Percentiles rank a stretch among this genome's conserved stretches.
These are phyloP conservation scores for Haliclona indistincta DNA, from an alignment of 37 sponge, comb jelly and placozoan species.

Conservation along the genomic window DNA sequence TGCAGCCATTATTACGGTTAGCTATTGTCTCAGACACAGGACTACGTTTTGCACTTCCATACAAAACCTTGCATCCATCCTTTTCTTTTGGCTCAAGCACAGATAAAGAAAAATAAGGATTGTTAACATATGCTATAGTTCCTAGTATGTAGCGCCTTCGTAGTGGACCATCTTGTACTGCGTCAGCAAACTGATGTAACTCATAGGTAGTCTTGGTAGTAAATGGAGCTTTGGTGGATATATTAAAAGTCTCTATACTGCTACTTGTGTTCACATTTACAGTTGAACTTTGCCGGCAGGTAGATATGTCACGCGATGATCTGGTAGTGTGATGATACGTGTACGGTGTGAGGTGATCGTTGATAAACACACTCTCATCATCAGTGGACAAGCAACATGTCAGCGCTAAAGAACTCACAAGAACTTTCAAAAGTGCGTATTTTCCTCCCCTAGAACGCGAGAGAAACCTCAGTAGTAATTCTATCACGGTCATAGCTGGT, in stretches of 20 bases:
- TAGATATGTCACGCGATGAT: conserved; percentile 19
- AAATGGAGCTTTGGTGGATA: not conserved
- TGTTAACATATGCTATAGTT: conserved; percentile 59
- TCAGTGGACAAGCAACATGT: too few species aligned
- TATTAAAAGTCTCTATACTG: conserved; percentile 13
- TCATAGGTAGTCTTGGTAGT: not conserved
- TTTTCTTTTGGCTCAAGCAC: conserved; percentile 74
- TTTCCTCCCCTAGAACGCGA: too few species aligned
- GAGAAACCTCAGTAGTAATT: too few species aligned
- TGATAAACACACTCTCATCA: conserved; percentile 10
- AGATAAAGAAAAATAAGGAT: conserved; percentile 83
- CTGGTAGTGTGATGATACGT: conserved; percentile 27
- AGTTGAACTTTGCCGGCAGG: conserved; percentile 31
- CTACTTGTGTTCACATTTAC: not conserved
- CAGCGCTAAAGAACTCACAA: not conserved
- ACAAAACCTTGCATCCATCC: conserved; percentile 42
- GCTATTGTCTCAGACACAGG: conserved; percentile 67
- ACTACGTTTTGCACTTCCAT: conserved; percentile 23
- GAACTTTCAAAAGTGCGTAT: too few species aligned
- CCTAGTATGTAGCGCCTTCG: conserved; percentile 53
- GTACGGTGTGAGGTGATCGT: conserved; percentile 63
- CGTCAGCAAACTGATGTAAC: conserved; percentile 26
- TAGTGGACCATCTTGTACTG: not conserved
- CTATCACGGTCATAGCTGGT: too few species aligned
- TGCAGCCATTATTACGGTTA: conserved; percentile 41